A percentile compares a stretch with the other conserved stretches of the same genome.
Conservation (phyloP, 2,797 vertebrate genomes). For the Remorina albescens region DNA sequence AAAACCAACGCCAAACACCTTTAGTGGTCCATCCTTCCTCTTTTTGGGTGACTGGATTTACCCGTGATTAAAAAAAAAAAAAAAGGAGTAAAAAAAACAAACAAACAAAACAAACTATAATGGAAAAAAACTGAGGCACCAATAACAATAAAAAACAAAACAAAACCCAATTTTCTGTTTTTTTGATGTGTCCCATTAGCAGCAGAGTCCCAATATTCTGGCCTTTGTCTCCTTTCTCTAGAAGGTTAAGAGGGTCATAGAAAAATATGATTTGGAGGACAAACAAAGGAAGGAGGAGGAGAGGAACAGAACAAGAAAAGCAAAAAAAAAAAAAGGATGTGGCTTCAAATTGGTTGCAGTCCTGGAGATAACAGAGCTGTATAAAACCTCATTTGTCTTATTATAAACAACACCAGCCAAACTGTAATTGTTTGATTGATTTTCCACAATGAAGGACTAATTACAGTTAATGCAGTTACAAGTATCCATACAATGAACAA, state of each 20-base stretch:
- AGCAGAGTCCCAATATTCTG: slow-evolving; percentile 68
- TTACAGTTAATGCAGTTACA: neutral
- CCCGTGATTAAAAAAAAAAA: slow-evolving; percentile 10
- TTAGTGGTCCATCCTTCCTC: neutral
- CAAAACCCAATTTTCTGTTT: slow-evolving; percentile 51
- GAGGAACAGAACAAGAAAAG: slow-evolving; percentile 17
- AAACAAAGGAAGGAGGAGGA: slow-evolving; percentile 39
- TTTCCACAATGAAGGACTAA: slow-evolving; percentile 12
- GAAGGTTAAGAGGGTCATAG: slow-evolving; percentile 63
- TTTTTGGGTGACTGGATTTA: slow-evolving; percentile 12
- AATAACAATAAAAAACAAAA: slow-evolving; percentile 48
- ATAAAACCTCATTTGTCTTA: slow-evolving; percentile 26
- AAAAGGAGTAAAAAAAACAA: neutral
- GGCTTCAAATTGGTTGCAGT: slow-evolving; percentile 14
- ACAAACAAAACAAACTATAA: slow-evolving; percentile 44
- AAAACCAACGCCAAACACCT: neutral
- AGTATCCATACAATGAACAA: slow-evolving; percentile 9
- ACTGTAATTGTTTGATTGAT: slow-evolving; percentile 28
- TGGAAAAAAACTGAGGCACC: too few relatives aligned
- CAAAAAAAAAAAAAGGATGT: neutral
- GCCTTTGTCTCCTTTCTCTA: slow-evolving; percentile 38
- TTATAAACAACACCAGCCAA: neutral
- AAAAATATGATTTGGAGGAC: slow-evolving; percentile 56
- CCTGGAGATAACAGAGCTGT: slow-evolving; percentile 24
- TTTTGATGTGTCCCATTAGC: slow-evolving; percentile 66